These are phyloP conservation scores for Fragum whitleyi DNA, from an alignment of 2,888 invertebrate genomes.

Conservation along the genomic window DNA sequence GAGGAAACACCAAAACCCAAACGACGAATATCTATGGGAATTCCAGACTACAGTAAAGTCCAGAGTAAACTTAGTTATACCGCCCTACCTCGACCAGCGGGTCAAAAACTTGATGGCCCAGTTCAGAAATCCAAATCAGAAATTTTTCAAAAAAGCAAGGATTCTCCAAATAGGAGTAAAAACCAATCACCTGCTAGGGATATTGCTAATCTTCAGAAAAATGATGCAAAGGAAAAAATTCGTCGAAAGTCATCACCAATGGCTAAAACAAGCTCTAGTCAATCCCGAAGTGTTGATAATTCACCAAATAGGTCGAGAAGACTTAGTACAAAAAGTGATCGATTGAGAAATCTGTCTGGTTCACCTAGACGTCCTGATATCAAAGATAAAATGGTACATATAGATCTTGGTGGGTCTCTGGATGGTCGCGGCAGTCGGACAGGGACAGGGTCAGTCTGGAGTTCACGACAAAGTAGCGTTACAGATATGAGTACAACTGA, in stretches of 20 bases:
- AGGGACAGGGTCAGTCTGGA: constrained; percentile 62
- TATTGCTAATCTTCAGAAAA: constrained; percentile 6
- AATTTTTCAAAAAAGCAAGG: not conserved
- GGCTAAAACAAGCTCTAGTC: not conserved
- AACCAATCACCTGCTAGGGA: constrained; percentile 19
- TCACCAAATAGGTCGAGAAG: constrained; percentile 37
- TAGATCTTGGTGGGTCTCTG: constrained; percentile 64
- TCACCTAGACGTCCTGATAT: constrained; percentile 60
- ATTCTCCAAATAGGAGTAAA: constrained; percentile 32
- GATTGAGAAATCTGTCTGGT: constrained; percentile 56
- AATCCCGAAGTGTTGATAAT: constrained; percentile 22
- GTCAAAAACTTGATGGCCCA: constrained; percentile 45
- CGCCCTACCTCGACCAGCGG: constrained; percentile 55
- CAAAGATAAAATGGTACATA: constrained; percentile 47
- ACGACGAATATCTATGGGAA: constrained; percentile 68
- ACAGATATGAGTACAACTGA: constrained; percentile 74
- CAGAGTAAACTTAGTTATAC: constrained; percentile 76
- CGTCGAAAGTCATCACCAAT: constrained; percentile 16
- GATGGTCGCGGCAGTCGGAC: constrained; percentile 58
- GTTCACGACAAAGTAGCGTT: constrained; percentile 68
- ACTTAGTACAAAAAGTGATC: constrained; percentile 36
- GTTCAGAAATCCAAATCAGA: constrained; percentile 22
- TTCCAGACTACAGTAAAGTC: constrained; percentile 80
- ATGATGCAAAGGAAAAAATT: constrained; percentile 19
- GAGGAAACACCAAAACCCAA: constrained; percentile 65